A percentile compares a stretch with the other conserved stretches of the same genome.
Conservation (phyloP, 2,113 vertebrate genomes). For the Catharus minimus region DNA sequence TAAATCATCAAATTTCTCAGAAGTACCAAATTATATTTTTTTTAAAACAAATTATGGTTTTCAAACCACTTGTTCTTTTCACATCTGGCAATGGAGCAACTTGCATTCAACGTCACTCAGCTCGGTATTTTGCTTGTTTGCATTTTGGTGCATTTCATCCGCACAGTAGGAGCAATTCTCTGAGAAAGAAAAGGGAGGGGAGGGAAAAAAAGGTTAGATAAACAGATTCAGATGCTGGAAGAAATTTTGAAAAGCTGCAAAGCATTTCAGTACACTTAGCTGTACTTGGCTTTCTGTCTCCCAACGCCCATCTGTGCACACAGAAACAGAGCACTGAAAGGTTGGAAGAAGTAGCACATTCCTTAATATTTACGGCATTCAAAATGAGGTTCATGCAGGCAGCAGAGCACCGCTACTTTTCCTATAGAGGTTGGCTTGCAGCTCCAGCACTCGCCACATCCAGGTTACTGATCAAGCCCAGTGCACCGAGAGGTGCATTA, state of each 20-base stretch:
- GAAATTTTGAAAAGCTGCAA: constrained; percentile 54
- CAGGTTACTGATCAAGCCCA: not conserved
- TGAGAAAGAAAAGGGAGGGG: constrained; percentile 40
- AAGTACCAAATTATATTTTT: constrained; percentile 67
- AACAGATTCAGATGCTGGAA: constrained; percentile 64
- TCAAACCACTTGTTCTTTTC: constrained; percentile 67
- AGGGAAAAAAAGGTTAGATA: constrained; percentile 50
- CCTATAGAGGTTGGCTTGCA: not conserved
- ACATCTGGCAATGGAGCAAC: constrained; percentile 59
- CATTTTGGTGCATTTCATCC: constrained; percentile 53
- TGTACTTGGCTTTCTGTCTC: constrained; percentile 66
- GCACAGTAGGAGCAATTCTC: constrained; percentile 49
- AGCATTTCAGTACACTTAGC: constrained; percentile 66
- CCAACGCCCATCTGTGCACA: constrained; percentile 54
- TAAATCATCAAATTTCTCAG: constrained; percentile 69
- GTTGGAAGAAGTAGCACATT: constrained; percentile 65
- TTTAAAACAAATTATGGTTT: constrained; percentile 61
- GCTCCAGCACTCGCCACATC: not conserved
- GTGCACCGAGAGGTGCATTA: not conserved
- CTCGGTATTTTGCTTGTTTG: constrained; percentile 52
- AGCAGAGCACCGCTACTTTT: not conserved
- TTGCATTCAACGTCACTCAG: constrained; percentile 3
- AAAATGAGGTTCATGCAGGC: not conserved
- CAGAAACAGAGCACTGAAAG: constrained; percentile 29
- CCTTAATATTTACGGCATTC: constrained; percentile 57